These are phyloP conservation scores for Scyliorhinus canicula DNA, from an alignment of 2,797 vertebrate genomes.

Conservation along the genomic window DNA sequence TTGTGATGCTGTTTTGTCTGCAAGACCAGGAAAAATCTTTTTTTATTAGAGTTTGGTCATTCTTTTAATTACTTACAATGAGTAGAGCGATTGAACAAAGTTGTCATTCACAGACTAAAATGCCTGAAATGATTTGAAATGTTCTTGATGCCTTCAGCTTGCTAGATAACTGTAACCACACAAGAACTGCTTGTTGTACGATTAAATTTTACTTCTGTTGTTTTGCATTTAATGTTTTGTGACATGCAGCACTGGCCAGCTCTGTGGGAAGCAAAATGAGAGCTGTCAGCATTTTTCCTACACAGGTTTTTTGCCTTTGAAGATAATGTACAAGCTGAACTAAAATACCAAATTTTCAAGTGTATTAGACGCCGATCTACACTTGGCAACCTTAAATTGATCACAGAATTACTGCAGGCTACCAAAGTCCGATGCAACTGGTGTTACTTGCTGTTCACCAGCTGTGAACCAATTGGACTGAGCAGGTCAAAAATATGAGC, in stretches of 20 bases:
- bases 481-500: not conserved
- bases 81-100: not conserved
- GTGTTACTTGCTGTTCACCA: not conserved
- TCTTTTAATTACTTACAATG: constrained; percentile 2
- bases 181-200: not conserved
- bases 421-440: not conserved
- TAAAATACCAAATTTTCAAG: not conserved
- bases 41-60: not conserved
- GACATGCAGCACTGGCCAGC: not conserved
- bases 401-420: not conserved
- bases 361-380: not conserved
- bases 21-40: not conserved
- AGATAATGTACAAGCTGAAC: not conserved
- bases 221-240: not conserved
- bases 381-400: not conserved
- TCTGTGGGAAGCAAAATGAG: not conserved
- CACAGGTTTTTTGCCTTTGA: not conserved
- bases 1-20: not conserved
- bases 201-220: not conserved
- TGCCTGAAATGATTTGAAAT: not conserved
- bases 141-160: not conserved
- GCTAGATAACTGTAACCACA: not conserved
- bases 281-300: not conserved
- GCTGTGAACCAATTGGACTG: not conserved
- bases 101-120: not conserved